Percentiles rank a stretch among this genome's conserved stretches.
phyloP scores from a whole-genome alignment of 2,113 vertebrate species.

The Seriola rivoliana region DNA sequence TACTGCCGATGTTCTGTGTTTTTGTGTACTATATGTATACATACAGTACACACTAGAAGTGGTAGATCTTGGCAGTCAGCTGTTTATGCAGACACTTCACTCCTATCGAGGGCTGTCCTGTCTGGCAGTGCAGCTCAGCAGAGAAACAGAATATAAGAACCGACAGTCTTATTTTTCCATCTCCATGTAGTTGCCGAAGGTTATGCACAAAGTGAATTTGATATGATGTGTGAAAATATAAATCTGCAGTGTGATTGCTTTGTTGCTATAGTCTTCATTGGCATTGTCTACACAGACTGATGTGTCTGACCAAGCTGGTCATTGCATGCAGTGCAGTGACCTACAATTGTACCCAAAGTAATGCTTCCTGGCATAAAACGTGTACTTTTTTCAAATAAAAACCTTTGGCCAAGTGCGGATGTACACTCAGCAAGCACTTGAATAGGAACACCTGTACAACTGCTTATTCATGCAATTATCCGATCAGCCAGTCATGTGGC shows the following conservation, averaged over 20 bases:
- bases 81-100: slow-evolving; percentile 32
- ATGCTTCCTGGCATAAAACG: background rate
- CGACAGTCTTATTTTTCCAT: slow-evolving; percentile 71
- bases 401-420: background rate
- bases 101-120: slow-evolving; percentile 32
- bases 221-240: background rate
- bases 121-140: slow-evolving; percentile 56
- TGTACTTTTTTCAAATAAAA: background rate
- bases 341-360: background rate
- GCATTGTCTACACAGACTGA: background rate
- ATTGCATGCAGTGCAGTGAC: background rate
- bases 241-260: background rate
- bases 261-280: background rate
- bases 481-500: no score
- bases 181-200: slow-evolving; percentile 64
- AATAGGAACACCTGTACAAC: background rate
- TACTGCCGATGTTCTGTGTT: background rate
- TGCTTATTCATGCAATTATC: background rate
- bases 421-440: background rate
- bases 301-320: background rate
- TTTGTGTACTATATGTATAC: background rate
- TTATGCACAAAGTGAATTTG: slow-evolving; percentile 42
- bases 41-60: slow-evolving; percentile 4
- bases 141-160: slow-evolving; percentile 61
- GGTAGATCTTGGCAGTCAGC: slow-evolving; percentile 32